phyloP scores from a whole-genome alignment of 2,888 invertebrate species.

The Ophioninae sp. region DNA sequence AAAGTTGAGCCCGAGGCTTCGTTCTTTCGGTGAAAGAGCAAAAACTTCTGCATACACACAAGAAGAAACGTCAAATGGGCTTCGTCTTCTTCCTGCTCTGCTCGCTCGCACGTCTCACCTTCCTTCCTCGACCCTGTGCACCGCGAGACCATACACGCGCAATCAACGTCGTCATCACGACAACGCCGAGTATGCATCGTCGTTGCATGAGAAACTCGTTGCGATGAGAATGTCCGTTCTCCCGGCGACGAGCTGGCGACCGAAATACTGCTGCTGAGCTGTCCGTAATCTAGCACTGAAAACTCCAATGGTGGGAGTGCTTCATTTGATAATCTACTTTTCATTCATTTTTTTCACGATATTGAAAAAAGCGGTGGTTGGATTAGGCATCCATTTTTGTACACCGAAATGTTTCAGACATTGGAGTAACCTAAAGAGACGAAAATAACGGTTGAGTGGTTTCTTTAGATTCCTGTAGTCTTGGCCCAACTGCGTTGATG shows the following conservation, averaged over 20 bases:
- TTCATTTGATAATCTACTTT: background rate
- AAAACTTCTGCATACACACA: conserved; percentile 10
- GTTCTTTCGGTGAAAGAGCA: conserved; percentile 52
- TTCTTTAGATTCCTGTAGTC: no score
- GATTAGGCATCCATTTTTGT: no score
- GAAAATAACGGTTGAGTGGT: no score
- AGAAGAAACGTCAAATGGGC: background rate
- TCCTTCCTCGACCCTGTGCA: conserved; percentile 67
- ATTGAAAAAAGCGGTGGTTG: no score
- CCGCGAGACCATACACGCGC: conserved; percentile 24
- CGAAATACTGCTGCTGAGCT: background rate
- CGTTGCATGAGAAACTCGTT: conserved; percentile 72
- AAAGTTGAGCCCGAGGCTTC: conserved; percentile 70
- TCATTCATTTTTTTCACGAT: background rate
- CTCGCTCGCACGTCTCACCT: conserved; percentile 61
- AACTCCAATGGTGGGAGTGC: background rate
- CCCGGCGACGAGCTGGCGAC: conserved; percentile 9
- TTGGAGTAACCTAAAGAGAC: no score
- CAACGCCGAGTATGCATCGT: conserved; percentile 50
- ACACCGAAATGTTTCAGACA: no score
- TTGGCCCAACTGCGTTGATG: no score
- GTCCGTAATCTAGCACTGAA: background rate
- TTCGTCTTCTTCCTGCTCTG: conserved; percentile 8
- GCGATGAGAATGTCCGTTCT: background rate
- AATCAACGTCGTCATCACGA: conserved; percentile 38